Conservation (phyloP, 2,888 invertebrate genomes). For the Torymus aiolomorphi region DNA sequence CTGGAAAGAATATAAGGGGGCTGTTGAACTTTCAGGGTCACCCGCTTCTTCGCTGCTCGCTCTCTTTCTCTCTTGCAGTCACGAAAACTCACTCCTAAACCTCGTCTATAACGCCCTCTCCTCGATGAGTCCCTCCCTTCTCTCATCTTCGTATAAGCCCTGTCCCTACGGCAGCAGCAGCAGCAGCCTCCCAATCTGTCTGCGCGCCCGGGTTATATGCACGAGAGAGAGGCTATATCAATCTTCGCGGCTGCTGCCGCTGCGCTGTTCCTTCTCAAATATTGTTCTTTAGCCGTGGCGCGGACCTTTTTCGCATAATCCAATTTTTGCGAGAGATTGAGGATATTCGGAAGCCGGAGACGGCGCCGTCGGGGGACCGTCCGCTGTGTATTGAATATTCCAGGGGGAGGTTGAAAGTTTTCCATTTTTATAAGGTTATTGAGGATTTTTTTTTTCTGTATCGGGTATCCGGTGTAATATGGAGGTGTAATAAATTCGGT, state of each 20-base stretch:
- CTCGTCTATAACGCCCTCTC: constrained; percentile 61
- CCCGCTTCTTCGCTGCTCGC: constrained; percentile 60
- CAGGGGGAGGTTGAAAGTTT: too few species aligned
- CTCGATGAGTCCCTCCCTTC: constrained; percentile 43
- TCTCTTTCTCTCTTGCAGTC: constrained; percentile 42
- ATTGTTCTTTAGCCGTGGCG: background rate
- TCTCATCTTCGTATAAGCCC: background rate
- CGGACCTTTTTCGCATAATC: too few species aligned
- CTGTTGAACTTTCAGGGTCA: constrained; percentile 74
- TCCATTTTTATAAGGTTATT: too few species aligned
- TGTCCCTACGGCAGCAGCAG: background rate
- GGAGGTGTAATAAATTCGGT: too few species aligned
- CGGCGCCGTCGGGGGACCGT: too few species aligned
- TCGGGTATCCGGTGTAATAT: background rate
- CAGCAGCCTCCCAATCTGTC: constrained; percentile 24
- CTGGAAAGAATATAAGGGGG: constrained; percentile 58
- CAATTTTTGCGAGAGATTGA: too few species aligned
- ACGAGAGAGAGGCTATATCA: background rate
- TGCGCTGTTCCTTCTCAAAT: background rate
- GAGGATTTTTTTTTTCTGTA: background rate
- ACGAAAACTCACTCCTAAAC: constrained; percentile 66
- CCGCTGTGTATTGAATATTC: too few species aligned
- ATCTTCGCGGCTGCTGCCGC: background rate
- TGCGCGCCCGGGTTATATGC: background rate
- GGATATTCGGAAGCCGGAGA: too few species aligned